phyloP scores from a whole-genome alignment of 2,113 vertebrate genomes.

The Oenanthe oenanthe region DNA sequence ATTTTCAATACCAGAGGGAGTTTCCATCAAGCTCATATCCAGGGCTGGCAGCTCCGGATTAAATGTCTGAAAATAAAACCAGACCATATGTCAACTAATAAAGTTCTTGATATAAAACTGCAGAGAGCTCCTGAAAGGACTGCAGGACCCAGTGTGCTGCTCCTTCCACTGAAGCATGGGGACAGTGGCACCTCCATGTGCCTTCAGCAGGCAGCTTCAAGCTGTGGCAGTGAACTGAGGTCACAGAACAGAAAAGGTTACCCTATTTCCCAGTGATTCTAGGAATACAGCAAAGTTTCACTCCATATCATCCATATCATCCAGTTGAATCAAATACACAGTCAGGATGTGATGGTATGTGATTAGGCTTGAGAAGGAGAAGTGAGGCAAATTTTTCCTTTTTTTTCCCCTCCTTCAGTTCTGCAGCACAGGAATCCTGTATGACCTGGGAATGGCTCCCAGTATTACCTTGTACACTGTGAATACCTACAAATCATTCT shows the following conservation, averaged over 20 bases:
- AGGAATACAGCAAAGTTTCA: neutral
- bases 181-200: neutral
- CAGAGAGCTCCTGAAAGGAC: neutral
- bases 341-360: neutral
- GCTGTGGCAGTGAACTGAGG: neutral
- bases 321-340: neutral
- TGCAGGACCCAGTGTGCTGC: neutral
- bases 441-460: neutral
- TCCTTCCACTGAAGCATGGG: neutral
- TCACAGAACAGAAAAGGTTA: neutral
- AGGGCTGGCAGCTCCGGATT: constrained; percentile 61
- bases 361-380: neutral
- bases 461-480: neutral
- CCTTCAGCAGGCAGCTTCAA: neutral
- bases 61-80: constrained; percentile 47
- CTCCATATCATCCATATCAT: neutral
- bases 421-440: neutral
- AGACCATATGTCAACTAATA: neutral
- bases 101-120: neutral
- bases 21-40: constrained; percentile 43
- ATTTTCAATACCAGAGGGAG: constrained; percentile 31
- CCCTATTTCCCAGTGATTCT: neutral
- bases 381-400: neutral
- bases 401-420: rapidly evolving
- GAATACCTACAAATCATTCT: neutral